Percentiles rank a stretch among this genome's conserved stretches.
phyloP scores from a whole-genome alignment of 2,113 vertebrate species.

The Sprattus sprattus region DNA sequence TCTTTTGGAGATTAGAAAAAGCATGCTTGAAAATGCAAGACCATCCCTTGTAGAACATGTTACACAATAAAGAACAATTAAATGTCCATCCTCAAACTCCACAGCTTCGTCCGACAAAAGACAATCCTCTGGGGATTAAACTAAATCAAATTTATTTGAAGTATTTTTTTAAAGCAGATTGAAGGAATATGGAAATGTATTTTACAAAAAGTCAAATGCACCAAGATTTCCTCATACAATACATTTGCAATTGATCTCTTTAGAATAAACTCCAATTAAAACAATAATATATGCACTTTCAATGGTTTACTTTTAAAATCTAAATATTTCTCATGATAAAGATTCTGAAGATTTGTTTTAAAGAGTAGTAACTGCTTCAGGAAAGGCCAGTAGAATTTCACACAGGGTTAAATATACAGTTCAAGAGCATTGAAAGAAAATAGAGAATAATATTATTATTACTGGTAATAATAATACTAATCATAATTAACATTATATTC shows the following conservation, averaged over 20 bases:
- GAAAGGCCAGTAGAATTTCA: constrained; percentile 19
- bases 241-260: not conserved
- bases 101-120: not conserved
- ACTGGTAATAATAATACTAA: constrained; percentile 15
- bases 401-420: constrained; percentile 19
- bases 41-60: no score
- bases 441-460: constrained; percentile 12
- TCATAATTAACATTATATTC: constrained; percentile 19
- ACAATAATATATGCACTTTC: constrained; percentile 1
- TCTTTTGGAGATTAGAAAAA: no score
- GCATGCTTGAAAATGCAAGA: no score
- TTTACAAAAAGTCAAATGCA: constrained; percentile 9
- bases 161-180: constrained; percentile 9
- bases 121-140: not conserved
- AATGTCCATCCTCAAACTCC: no score
- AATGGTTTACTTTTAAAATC: constrained; percentile 1
- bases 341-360: constrained; percentile 5
- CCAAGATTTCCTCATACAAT: not conserved
- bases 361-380: constrained; percentile 14
- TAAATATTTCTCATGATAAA: constrained; percentile 7
- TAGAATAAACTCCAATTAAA: constrained; percentile 9
- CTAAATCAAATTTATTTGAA: constrained; percentile 7
- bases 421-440: constrained; percentile 20
- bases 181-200: not conserved
- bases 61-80: no score